Evolutionary conservation across 1,140 invertebrate species (phyloP).

Genomic region (Apis laboriosa): DNA sequence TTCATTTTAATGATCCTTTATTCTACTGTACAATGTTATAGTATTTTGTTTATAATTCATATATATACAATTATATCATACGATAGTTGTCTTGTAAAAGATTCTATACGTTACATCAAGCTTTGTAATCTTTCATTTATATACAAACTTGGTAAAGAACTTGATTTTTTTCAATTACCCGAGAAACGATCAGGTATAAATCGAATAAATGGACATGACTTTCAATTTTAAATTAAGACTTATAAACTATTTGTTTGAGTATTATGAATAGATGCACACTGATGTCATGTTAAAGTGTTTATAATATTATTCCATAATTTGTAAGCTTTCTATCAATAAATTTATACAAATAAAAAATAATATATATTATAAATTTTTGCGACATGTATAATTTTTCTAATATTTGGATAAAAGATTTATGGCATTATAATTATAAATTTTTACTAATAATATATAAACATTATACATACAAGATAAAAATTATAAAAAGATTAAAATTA

Average conservation of each 20-base stretch:
- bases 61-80: conserved; percentile 59
- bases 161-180: neutral
- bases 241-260: conserved; percentile 20
- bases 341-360: neutral
- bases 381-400: neutral
- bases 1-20: conserved; percentile 51
- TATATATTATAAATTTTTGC: neutral
- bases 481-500: neutral
- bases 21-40: conserved; percentile 66
- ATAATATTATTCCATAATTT: neutral
- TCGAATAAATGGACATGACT: conserved; percentile 3
- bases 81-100: conserved; percentile 54
- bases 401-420: neutral
- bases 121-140: conserved; percentile 38
- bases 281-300: conserved; percentile 17
- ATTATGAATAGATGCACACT: conserved; percentile 7
- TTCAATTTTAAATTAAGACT: neutral
- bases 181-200: conserved; percentile 22
- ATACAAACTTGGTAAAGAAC: conserved; percentile 35
- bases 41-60: conserved; percentile 52
- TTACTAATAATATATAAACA: no score
- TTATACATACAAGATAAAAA: no score
- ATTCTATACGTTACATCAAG: conserved; percentile 50
- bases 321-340: neutral
- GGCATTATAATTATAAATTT: neutral